Evolutionary conservation across 2,888 invertebrate genomes (phyloP), one percentile per base, ranked within the genome.

Genomic region (Omphaloscelis lunosa): DNA sequence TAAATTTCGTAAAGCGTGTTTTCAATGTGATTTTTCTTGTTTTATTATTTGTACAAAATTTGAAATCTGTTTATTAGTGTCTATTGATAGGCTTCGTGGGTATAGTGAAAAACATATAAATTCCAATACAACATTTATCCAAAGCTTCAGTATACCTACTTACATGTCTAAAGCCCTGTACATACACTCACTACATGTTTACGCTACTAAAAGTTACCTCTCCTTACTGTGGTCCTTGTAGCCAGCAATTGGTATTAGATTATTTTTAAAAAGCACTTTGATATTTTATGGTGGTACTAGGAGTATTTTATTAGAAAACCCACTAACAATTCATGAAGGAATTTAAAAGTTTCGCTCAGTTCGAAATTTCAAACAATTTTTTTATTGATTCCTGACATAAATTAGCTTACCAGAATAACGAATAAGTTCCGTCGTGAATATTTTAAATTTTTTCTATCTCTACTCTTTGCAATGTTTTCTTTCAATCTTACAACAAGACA

Each of bases 391-490:
- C 53, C 23, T 72, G 27, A 29, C n/a, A 72, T 61, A 72, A 75
- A 75, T 72, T 58, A 61, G 27, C 51, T 48, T 59, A 34, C 29
- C n/a, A 80, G 34, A 65, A 69, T 53, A 82, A 69, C 68, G 73
- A 72, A 83, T 77, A 81, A 83, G 71, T 87, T 89, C 90, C 90
- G 80, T 90, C 89, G 90, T 91, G 86, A 84, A 90, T 89, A 80
- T 77, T 70, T 75, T 53, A 17, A 75, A 81, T 88, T 90, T 91
- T 90, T 90, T 84, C 82, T 89, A 86, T 91, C 86, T 91, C 91
- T 91, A 92, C 93, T 95, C 96, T 96, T 96, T 96, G 96, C 96
- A 96, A 96, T 96, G 96, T 96, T 96, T 96, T 96, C 96, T 93
- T 93, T 92, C 82, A 85, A 89, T 88, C 84, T 86, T 86, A 85